phyloP scores from a whole-genome alignment of 2,113 vertebrate species.

The Brachyhypopomus occidentalis region DNA sequence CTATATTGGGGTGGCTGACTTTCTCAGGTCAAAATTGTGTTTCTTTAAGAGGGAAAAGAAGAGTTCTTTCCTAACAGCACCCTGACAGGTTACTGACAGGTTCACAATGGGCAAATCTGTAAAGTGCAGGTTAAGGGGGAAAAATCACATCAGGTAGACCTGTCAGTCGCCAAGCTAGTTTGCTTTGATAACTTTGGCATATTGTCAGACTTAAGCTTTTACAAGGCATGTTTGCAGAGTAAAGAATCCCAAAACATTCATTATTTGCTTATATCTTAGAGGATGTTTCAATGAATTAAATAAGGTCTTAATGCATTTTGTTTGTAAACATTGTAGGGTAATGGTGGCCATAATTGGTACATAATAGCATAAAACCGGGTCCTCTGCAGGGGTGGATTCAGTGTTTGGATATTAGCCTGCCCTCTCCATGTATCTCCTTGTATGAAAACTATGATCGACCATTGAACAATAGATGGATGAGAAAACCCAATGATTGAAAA shows the following conservation, averaged over 20 bases:
- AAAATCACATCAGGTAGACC: conserved; percentile 69
- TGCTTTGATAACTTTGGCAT: conserved; percentile 79
- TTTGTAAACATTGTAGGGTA: conserved; percentile 95
- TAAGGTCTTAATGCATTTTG: conserved; percentile 93
- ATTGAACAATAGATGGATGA: background rate
- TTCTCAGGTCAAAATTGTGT: conserved; percentile 71
- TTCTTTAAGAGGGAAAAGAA: conserved; percentile 60
- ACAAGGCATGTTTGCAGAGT: conserved; percentile 88
- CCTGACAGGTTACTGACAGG: conserved; percentile 59
- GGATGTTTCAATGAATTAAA: conserved; percentile 97
- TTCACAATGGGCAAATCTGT: conserved; percentile 56
- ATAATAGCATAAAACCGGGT: conserved; percentile 12
- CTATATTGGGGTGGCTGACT: conserved; percentile 70
- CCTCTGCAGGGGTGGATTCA: background rate
- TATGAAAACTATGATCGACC: background rate
- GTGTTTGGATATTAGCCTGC: background rate
- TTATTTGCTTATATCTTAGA: conserved; percentile 97
- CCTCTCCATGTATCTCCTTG: background rate
- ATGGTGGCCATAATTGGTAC: conserved; percentile 44
- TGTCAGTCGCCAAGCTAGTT: conserved; percentile 76
- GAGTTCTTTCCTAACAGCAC: conserved; percentile 40
- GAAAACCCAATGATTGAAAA: background rate
- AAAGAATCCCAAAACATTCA: conserved; percentile 96
- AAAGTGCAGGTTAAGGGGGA: conserved; percentile 63
- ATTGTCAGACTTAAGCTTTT: conserved; percentile 79